Evolutionary conservation across 2,113 vertebrate genomes (phyloP).

Genomic region (Guaruba guarouba): DNA sequence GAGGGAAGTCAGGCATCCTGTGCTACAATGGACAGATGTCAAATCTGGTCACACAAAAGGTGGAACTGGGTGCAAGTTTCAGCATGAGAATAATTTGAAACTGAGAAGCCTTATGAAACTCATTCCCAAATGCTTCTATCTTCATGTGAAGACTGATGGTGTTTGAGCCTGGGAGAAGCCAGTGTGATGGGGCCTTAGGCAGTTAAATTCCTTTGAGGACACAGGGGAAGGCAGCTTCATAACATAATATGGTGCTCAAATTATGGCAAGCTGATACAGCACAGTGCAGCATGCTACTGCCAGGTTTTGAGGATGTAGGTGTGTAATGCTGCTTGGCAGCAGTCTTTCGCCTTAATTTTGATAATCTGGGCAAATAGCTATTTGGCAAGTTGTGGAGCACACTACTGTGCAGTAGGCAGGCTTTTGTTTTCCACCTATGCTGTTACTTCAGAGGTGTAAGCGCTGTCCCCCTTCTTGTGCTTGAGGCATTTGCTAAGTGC

Average conservation of each 20-base stretch:
- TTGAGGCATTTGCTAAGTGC: neutral
- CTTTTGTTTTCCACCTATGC: neutral
- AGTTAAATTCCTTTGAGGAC: neutral
- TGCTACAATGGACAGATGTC: neutral
- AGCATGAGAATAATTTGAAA: neutral
- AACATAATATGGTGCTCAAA: neutral
- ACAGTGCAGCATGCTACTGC: neutral
- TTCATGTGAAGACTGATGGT: neutral
- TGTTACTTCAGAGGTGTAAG: neutral
- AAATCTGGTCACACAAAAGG: neutral
- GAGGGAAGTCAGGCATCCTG: accelerated
- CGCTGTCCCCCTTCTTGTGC: neutral
- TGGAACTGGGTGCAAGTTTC: neutral
- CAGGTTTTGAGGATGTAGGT: neutral
- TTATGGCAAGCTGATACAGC: neutral
- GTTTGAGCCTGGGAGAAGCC: neutral
- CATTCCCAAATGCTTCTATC: neutral
- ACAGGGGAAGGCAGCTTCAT: neutral
- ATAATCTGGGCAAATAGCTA: neutral
- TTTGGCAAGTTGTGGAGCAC: neutral
- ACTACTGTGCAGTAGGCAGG: neutral
- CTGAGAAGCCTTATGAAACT: neutral
- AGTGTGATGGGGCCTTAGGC: neutral
- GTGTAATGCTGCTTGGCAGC: neutral
- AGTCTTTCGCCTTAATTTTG: neutral